These are phyloP conservation scores for Camponotus pennsylvanicus DNA, from an alignment of 1,140 invertebrate species.

Conservation along the genomic window DNA sequence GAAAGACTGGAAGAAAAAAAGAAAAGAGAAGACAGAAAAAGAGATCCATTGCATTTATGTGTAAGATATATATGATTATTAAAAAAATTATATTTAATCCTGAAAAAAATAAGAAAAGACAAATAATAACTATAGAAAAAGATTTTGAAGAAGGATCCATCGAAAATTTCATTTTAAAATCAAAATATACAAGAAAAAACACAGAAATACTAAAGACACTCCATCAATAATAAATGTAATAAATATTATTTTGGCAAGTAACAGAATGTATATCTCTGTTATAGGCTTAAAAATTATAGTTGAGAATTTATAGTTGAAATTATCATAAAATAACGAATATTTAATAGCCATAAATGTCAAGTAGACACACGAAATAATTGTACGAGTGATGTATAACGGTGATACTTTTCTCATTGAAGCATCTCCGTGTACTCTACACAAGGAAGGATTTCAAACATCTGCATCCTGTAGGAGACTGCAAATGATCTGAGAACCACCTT, in stretches of 20 bases:
- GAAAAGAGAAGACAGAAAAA: too few species aligned
- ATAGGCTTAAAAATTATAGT: neutral
- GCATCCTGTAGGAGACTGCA: conserved; percentile 73
- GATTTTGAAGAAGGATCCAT: too few species aligned
- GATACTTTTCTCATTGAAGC: conserved; percentile 30
- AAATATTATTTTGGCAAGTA: neutral
- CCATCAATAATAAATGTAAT: neutral
- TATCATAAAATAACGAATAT: neutral
- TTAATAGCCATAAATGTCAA: conserved; percentile 4
- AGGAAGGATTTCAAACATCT: conserved; percentile 74
- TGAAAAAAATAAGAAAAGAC: too few species aligned
- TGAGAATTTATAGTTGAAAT: neutral
- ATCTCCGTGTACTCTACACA: conserved; percentile 30
- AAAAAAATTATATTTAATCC: too few species aligned
- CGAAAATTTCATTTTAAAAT: too few species aligned
- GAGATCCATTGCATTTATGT: too few species aligned
- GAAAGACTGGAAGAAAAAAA: too few species aligned
- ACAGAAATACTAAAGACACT: too few species aligned
- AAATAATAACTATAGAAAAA: too few species aligned
- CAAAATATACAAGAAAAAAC: too few species aligned
- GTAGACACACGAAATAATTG: conserved; percentile 30
- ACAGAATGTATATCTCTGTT: neutral
- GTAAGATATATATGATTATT: too few species aligned
- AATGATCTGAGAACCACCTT: conserved; percentile 72
- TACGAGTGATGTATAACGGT: neutral